A percentile compares a stretch with the other conserved stretches of the same genome.
Evolutionary conservation across 1,140 invertebrate genomes (phyloP).

Genomic region (Acromyrmex echinatior): DNA sequence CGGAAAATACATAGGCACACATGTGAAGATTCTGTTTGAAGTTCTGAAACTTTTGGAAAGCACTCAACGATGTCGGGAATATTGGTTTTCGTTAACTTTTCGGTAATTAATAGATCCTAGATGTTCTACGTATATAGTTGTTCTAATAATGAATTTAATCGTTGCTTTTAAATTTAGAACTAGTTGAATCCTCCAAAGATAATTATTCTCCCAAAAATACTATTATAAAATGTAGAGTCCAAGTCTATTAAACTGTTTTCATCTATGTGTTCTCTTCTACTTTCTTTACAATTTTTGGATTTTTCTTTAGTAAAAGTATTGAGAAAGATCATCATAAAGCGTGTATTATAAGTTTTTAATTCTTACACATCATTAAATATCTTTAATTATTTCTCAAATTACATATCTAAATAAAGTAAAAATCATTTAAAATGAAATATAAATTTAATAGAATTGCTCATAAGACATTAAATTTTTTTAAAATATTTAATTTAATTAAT

Average conservation of each 20-base stretch:
- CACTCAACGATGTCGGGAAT: constrained; percentile 4
- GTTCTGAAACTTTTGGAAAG: constrained; percentile 40
- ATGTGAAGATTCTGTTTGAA: neutral
- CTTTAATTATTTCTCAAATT: constrained; percentile 8
- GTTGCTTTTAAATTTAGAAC: neutral
- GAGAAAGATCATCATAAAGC: neutral
- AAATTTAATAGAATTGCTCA: neutral
- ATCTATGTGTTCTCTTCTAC: neutral
- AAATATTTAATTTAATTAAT: neutral
- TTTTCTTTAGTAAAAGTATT: neutral
- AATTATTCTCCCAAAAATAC: neutral
- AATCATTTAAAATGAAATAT: neutral
- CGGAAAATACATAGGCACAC: neutral
- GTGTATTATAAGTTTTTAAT: neutral
- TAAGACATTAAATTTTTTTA: no score
- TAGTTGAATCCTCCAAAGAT: neutral
- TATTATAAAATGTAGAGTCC: neutral
- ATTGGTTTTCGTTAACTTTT: constrained; percentile 42
- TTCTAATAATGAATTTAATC: neutral
- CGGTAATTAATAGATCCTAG: constrained; percentile 15
- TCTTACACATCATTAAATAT: neutral
- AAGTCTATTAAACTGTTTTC: neutral
- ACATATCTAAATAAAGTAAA: neutral
- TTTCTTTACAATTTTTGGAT: neutral
- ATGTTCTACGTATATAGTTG: neutral